Evolutionary conservation across 2,888 invertebrate species (phyloP), one percentile per base, ranked within the genome.

Genomic region (Torymus aiolomorphi): DNA sequence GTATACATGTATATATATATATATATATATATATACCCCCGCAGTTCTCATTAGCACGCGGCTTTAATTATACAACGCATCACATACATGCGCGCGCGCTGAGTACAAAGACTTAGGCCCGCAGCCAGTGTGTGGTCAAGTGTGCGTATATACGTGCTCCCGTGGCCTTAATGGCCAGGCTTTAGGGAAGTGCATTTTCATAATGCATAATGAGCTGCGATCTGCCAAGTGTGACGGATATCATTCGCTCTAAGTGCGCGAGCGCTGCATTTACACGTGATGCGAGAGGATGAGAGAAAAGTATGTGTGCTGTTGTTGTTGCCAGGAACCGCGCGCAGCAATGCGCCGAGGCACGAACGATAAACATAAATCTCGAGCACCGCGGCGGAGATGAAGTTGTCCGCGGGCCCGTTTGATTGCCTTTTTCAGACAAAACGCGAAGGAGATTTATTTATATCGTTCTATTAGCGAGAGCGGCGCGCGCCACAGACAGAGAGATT

Each of bases 131-230:
- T 11, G 12, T 18, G 49, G 2, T 71, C 61, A 61, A 49, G 59
- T 63, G 14, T 13, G 31, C 31, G 16, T 11, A 1, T 31, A 8
- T 31, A 31, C 2, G 31, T 10, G 8, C 42, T 42, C 42, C 8
- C 42, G 18, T 13, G 49, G 66, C 61, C 42, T 67, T 67, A 61
- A 72, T 70, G 70, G 56, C 56, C 56, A 70, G 49, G 12, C 51
- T 69, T 75, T 59, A 42, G 61, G 62, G 51, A 70, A 63, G 83
- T 74, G 72, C 78, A 84, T 84, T 86, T 84, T 83, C 83, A 83
- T 84, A 82, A 59, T 63, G 71, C 65, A 59, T 63, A 57, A 67
- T 67, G 5, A 14, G 42, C 42, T 42, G 42, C 8, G 51, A 61
- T 65, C 81, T 75, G 67, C n/a, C 72, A 66, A 66, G 74, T 80